phyloP scores from a whole-genome alignment of 2,797 vertebrate species.

The Sitta carolinensis region DNA sequence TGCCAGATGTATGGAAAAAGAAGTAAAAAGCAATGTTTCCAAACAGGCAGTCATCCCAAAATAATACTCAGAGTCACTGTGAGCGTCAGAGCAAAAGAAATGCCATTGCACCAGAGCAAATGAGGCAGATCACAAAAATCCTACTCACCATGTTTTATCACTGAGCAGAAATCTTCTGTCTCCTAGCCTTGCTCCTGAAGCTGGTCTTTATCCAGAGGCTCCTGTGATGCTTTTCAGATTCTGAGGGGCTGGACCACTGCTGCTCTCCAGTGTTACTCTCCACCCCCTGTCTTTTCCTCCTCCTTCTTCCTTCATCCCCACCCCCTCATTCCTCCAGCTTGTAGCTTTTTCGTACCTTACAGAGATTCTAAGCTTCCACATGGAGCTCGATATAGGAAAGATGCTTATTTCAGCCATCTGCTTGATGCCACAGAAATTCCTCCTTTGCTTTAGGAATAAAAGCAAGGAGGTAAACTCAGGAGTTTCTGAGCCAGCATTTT shows the following conservation, averaged over 20 bases:
- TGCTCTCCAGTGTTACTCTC: conserved; percentile 62
- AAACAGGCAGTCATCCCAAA: conserved; percentile 9
- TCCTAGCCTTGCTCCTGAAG: conserved; percentile 27
- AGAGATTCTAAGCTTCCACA: conserved; percentile 13
- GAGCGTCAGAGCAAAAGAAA: conserved; percentile 19
- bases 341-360: conserved; percentile 22
- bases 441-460: not conserved
- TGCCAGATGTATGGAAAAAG: not conserved
- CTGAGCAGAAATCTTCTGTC: conserved; percentile 58
- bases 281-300: conserved; percentile 60
- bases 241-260: conserved; percentile 64
- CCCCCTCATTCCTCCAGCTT: conserved; percentile 48
- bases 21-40: not conserved
- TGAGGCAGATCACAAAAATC: conserved; percentile 14
- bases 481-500: not conserved
- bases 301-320: conserved; percentile 56
- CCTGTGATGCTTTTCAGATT: conserved; percentile 64
- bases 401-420: conserved; percentile 43
- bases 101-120: conserved; percentile 7
- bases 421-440: not conserved
- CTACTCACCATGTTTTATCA: conserved; percentile 58
- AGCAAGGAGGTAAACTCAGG: not conserved
- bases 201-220: conserved; percentile 62
- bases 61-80: not conserved
- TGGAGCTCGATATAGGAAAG: conserved; percentile 41